phyloP scores from a whole-genome alignment of 2,888 invertebrate genomes.

The Caenorhabditis sp. region DNA sequence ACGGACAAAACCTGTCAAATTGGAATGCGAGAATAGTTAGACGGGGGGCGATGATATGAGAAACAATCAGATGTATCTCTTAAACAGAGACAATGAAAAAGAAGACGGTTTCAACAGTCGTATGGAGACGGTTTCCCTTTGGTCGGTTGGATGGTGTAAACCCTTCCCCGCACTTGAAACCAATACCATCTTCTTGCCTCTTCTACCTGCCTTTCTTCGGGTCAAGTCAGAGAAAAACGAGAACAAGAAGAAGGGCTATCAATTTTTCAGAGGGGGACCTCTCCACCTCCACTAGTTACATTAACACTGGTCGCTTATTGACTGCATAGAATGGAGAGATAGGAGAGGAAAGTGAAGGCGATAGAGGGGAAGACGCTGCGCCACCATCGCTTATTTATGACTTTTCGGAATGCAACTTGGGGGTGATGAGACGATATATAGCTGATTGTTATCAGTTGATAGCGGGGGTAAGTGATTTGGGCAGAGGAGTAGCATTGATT shows the following conservation, averaged over 20 bases:
- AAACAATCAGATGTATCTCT: slow-evolving; percentile 25
- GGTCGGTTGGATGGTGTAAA: slow-evolving; percentile 21
- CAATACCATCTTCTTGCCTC: slow-evolving; percentile 52
- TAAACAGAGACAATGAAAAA: not conserved
- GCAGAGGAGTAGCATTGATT: not conserved
- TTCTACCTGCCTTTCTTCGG: slow-evolving; percentile 8
- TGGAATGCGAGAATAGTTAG: slow-evolving; percentile 45
- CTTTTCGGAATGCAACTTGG: slow-evolving; percentile 53
- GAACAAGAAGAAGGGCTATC: slow-evolving; percentile 32
- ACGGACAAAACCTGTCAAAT: slow-evolving; percentile 46
- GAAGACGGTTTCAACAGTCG: slow-evolving; percentile 9
- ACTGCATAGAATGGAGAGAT: slow-evolving; percentile 42
- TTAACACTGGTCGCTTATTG: slow-evolving; percentile 55
- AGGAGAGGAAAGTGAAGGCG: slow-evolving; percentile 33
- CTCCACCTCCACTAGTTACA: slow-evolving; percentile 50
- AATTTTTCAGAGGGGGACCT: slow-evolving; percentile 19
- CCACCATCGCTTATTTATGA: slow-evolving; percentile 59
- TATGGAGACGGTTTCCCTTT: slow-evolving; percentile 1
- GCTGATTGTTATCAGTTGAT: slow-evolving; percentile 52
- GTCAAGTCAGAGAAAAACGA: slow-evolving; percentile 23
- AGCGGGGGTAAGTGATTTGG: not conserved
- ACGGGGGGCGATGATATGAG: slow-evolving; percentile 29
- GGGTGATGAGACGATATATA: slow-evolving; percentile 46
- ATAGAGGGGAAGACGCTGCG: slow-evolving; percentile 14
- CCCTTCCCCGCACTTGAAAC: too few species aligned